Evolutionary conservation across 2,888 invertebrate species (phyloP).

Genomic region (Leistus spinibarbis): DNA sequence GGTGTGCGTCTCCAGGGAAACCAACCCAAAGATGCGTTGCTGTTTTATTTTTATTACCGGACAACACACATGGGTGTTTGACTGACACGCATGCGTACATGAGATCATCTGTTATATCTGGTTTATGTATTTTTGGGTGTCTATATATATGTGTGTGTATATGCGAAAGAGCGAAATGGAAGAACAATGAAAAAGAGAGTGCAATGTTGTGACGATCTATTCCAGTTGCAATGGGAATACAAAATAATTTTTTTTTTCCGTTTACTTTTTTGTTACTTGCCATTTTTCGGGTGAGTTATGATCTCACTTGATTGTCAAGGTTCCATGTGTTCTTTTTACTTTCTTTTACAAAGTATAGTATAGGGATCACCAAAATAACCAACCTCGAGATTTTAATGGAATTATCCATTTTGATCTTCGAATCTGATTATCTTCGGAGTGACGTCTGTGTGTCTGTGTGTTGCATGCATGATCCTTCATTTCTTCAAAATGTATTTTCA

Average conservation of each 20-base stretch:
- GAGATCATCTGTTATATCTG: too few species aligned
- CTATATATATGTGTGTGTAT: not conserved
- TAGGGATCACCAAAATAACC: too few species aligned
- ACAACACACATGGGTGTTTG: conserved; percentile 22
- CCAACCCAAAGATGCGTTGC: not conserved
- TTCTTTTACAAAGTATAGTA: too few species aligned
- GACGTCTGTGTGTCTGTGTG: too few species aligned
- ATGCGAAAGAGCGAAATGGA: not conserved
- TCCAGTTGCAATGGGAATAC: not conserved
- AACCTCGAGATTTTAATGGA: too few species aligned
- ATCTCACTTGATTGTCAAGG: not conserved
- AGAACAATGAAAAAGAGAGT: not conserved
- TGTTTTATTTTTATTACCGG: conserved; percentile 28
- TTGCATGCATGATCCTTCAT: too few species aligned
- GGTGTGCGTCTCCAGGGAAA: conserved; percentile 21
- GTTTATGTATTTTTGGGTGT: not conserved
- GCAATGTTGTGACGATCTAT: not conserved
- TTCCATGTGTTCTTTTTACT: not conserved
- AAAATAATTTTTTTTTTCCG: not conserved
- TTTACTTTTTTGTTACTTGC: not conserved
- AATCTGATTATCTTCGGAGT: too few species aligned
- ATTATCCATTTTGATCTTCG: too few species aligned
- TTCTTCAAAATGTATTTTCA: too few species aligned
- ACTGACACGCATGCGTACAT: conserved; percentile 6
- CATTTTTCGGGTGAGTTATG: not conserved